Conservation (phyloP, 2,888 invertebrate genomes). For the Euplexia lucipara region DNA sequence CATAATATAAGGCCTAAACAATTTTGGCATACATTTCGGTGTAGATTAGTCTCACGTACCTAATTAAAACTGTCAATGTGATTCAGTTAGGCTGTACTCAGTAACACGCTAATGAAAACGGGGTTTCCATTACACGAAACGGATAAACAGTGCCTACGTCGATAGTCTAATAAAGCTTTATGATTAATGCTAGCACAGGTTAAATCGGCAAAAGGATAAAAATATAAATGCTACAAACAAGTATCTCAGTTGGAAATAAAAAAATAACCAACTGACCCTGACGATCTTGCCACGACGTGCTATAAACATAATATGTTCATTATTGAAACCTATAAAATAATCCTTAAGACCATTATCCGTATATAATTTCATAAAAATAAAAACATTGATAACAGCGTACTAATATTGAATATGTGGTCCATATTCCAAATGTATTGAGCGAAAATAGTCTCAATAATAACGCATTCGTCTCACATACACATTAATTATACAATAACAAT, state of each 20-base stretch:
- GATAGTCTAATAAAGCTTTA: not conserved
- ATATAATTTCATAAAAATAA: constrained; percentile 10
- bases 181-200: not conserved
- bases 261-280: not conserved
- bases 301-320: not conserved
- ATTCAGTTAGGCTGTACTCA: not conserved
- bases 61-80: too few relatives aligned
- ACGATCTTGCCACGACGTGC: not conserved
- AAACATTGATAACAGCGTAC: not conserved
- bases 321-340: not conserved
- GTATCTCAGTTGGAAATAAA: not conserved
- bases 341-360: not conserved
- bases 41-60: too few relatives aligned
- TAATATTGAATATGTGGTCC: constrained; percentile 1
- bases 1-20: too few relatives aligned
- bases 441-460: constrained; percentile 6
- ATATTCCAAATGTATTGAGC: constrained; percentile 11
- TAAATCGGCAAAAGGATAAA: not conserved
- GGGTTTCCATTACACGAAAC: not conserved
- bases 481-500: constrained; percentile 32
- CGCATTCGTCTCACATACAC: constrained; percentile 1
- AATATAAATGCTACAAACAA: constrained; percentile 2
- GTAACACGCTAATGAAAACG: not conserved
- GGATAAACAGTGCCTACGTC: not conserved
- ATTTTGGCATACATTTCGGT: too few relatives aligned